Conservation (phyloP, 2,113 vertebrate species). For the Oncorhynchus tshawytscha region DNA sequence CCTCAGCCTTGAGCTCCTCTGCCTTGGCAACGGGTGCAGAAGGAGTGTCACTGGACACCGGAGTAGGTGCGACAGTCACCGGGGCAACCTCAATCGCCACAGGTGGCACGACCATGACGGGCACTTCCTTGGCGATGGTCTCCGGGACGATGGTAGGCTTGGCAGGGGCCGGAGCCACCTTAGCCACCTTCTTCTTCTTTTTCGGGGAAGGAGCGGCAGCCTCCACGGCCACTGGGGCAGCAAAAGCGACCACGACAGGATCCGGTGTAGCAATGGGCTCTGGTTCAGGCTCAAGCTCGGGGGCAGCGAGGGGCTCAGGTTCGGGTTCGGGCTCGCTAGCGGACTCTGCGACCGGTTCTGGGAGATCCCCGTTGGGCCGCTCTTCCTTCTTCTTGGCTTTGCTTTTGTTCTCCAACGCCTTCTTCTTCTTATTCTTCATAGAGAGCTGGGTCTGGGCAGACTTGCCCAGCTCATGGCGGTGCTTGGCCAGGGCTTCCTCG, state of each 20-base stretch:
- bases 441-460: slow-evolving; percentile 65
- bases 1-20: slow-evolving; percentile 75
- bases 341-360: slow-evolving; percentile 63
- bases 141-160: slow-evolving; percentile 65
- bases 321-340: slow-evolving; percentile 20
- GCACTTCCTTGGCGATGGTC: slow-evolving; percentile 73
- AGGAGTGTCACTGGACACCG: not conserved
- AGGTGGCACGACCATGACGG: slow-evolving; percentile 66
- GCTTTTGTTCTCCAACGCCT: slow-evolving; percentile 76
- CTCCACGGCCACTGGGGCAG: slow-evolving; percentile 25
- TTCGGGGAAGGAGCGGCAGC: slow-evolving; percentile 62
- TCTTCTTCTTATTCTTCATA: slow-evolving; percentile 83
- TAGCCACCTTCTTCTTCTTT: slow-evolving; percentile 84
- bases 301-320: slow-evolving; percentile 50
- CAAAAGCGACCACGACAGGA: slow-evolving; percentile 31
- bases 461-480: slow-evolving; percentile 80
- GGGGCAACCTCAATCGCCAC: slow-evolving; percentile 65
- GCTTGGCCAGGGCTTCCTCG: slow-evolving; percentile 86
- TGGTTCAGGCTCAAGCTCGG: not conserved
- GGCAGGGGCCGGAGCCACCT: slow-evolving; percentile 63
- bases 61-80: not conserved
- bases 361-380: slow-evolving; percentile 82
- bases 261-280: slow-evolving; percentile 28
- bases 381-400: slow-evolving; percentile 87
- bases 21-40: slow-evolving; percentile 17